These are phyloP conservation scores for Gortyna flavago DNA, from an alignment of 2,888 invertebrate genomes.

Conservation along the genomic window DNA sequence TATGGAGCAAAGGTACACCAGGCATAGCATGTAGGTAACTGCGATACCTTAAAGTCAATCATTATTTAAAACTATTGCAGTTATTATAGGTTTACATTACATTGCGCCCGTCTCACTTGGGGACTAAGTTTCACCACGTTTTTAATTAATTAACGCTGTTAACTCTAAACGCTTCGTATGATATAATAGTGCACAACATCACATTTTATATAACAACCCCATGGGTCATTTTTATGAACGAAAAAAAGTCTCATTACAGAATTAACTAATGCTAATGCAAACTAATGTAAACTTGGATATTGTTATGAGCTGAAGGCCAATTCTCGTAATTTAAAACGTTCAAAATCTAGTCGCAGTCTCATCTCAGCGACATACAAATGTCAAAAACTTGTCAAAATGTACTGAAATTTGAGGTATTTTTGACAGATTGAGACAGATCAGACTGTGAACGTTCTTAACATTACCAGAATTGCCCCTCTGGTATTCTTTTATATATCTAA, in stretches of 20 bases:
- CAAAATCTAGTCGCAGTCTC: no score
- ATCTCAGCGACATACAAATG: no score
- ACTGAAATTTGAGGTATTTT: no score
- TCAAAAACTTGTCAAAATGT: no score
- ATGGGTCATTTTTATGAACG: constrained; percentile 26
- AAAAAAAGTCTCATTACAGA: constrained; percentile 20
- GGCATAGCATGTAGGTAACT: no score
- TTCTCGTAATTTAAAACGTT: no score
- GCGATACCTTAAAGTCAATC: background rate
- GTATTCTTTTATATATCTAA: constrained; percentile 4
- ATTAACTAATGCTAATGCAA: no score
- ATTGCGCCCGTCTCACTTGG: background rate
- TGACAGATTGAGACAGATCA: no score
- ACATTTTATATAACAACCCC: constrained; percentile 10
- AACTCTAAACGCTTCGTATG: constrained; percentile 3
- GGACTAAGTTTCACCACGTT: background rate
- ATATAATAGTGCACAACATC: constrained; percentile 9
- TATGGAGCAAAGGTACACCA: background rate
- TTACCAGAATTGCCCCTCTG: no score
- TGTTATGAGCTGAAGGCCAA: background rate
- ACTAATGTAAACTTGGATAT: constrained; percentile 6
- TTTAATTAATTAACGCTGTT: constrained; percentile 18
- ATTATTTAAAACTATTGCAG: background rate
- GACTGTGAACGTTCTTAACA: no score
- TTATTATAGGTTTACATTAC: background rate